These are phyloP conservation scores for Brachyptera risi DNA, from an alignment of 2,888 invertebrate genomes.

Conservation along the genomic window DNA sequence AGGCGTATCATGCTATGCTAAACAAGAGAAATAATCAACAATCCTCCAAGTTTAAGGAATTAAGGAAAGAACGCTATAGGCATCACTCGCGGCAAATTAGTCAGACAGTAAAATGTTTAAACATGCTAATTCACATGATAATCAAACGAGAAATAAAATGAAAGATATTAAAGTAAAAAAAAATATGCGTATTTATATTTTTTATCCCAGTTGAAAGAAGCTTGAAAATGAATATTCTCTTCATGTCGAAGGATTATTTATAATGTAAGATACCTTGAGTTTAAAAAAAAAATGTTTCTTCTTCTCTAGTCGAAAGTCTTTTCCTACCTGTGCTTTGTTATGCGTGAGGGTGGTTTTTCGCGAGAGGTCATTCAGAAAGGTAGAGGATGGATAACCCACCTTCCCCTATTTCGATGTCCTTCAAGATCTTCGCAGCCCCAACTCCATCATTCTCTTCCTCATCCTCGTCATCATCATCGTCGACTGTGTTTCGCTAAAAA, in stretches of 20 bases:
- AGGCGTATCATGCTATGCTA: conserved; percentile 1
- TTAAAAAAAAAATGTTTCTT: not conserved
- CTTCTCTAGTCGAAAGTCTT: conserved; percentile 3
- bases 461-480: not conserved
- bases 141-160: conserved; percentile 2
- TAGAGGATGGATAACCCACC: not conserved
- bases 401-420: not conserved
- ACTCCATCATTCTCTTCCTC: not conserved
- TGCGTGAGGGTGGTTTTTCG: conserved; percentile 13
- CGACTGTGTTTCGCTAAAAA: not conserved
- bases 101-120: not conserved
- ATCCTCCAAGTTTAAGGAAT: too few relatives aligned
- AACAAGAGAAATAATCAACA: too few relatives aligned
- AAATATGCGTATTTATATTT: too few relatives aligned
- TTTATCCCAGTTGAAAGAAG: not conserved
- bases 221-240: not conserved
- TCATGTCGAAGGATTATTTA: conserved; percentile 5
- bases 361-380: not conserved
- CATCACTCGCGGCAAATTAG: not conserved
- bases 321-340: conserved; percentile 12
- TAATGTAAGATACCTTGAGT: not conserved
- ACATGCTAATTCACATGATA: conserved; percentile 23
- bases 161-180: not conserved
- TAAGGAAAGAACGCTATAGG: too few relatives aligned
- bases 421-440: not conserved